Base-by-base conservation (phyloP, 2,888 invertebrate species). In the Chydorus sphaericus region DNA sequence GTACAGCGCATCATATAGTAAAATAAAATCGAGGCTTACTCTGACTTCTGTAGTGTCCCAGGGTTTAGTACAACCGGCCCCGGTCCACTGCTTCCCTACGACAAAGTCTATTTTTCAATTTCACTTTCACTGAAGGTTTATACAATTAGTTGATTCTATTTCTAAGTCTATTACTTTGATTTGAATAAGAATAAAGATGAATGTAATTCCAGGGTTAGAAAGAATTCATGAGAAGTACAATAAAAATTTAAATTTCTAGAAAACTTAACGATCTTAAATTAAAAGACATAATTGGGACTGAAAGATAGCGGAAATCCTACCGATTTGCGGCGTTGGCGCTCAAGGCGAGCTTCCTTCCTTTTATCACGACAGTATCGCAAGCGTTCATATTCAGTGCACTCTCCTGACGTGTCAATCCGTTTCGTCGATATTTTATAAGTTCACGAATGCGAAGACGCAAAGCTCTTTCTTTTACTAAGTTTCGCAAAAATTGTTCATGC, bases 341-440 rank as follows among this genome's bases (percentile, higher is more conserved):
- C 60, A 65, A 67, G 61, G n/a, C 49, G 48, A 10, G 75, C 81
- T 69, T 83, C 83, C 69, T 78, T 78, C 74, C 77, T 75, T 62
- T 75, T 75, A 63, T 78, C 80, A 59, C 71, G 64, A 59, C 68
- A 67, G 55, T 66, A 65, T 57, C 68, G 64, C 58, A 70, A 69
- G 67, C 88, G 86, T 66, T 91, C 91, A 69, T 88, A 89, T 68
- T 90, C 88, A 31, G 85, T 78, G 65, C 89, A 85, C 68, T 92
- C 91, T 86, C 85, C 54, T 83, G 78, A 44, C 81, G 77, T 3
- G 86, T 85, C 37, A 93, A 77, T 28, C 93, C 93, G 63, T 90
- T 83, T 64, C 84, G 82, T 29, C 93, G 77, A 72, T 91, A 86
- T 59, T 87, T 82, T 68, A 82, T 77, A 44, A 89, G 71, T 71